Base-by-base conservation (phyloP, 2,797 vertebrate genomes). In the Orestias chungarensis region DNA sequence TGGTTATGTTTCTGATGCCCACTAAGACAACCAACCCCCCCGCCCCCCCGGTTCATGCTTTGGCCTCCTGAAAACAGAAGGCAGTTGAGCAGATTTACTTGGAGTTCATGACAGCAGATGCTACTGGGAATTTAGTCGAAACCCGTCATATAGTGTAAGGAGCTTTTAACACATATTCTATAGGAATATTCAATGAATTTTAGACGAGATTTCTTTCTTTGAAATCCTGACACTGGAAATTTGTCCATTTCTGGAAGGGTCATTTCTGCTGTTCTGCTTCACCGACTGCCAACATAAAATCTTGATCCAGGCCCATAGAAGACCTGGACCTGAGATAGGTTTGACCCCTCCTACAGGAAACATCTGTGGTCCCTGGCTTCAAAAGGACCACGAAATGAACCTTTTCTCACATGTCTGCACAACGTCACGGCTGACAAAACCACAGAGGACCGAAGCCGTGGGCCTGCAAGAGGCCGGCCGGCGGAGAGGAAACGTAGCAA, bases 51-150 rank as follows among this genome's bases (percentile, higher is more conserved):
- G 42, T 79, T 78, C 75, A 79, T 82, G 78, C 66, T 79, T 42
- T 18, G 31, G 38, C 47, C 74, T 55, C 69, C 52, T 71, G 74
- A 73, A 42, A 67, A 50, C 76, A 78, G n/a, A 73, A 91, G 83
- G 77, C 76, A 80, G 73, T 72, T 66, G 71, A 61, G 71, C 73
- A 76, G 80, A 81, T 87, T 87, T 81, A 66, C 33, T n/a, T 47
- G 68, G 54, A 25, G 65, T 82, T 84, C 82, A 86, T 70, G 64
- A 76, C 35, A 54, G 38, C 23, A 54, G 35, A 54, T 29, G 31
- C 17, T 59, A 35, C 55, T 59, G 55, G 8, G 35, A 35, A 35
- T 59, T 20, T 35, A 59, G 29, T 20, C 12, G 25, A 29, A 54
- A 33, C 43, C 12, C 9, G 31, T 43, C 17, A 31, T 62, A 4